These are phyloP conservation scores for Bombus balteatus DNA, from an alignment of 1,140 invertebrate species.

Conservation along the genomic window DNA sequence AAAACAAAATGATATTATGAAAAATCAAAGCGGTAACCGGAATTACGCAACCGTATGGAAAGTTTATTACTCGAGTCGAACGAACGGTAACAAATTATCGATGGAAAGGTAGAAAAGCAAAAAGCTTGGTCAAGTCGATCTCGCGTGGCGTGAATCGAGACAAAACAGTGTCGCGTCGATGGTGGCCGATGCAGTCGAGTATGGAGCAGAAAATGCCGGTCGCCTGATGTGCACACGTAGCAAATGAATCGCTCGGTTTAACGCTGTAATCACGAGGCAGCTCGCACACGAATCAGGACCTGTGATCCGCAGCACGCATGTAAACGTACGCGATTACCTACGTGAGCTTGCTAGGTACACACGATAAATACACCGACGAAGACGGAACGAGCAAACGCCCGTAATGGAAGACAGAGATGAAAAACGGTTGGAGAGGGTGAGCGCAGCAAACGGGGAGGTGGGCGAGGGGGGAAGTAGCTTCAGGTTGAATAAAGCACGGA, in stretches of 20 bases:
- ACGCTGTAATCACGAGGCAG: slow-evolving; percentile 73
- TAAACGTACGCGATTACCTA: slow-evolving; percentile 64
- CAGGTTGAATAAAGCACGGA: slow-evolving; percentile 28
- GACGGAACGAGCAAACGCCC: slow-evolving; percentile 25
- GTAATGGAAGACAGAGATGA: background rate
- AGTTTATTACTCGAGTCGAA: background rate
- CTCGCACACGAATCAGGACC: slow-evolving; percentile 68
- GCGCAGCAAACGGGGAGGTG: background rate
- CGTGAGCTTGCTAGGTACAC: slow-evolving; percentile 55
- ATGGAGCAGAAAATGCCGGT: slow-evolving; percentile 27
- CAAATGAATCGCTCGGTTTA: slow-evolving; percentile 72
- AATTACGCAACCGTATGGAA: background rate
- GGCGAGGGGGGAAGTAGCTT: background rate
- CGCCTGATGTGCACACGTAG: slow-evolving; percentile 59
- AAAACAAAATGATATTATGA: rapidly evolving
- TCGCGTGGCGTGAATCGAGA: background rate
- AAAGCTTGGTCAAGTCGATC: background rate
- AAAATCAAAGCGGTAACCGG: background rate
- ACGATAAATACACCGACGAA: slow-evolving; percentile 43
- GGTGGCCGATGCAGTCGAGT: background rate
- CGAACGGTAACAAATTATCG: background rate
- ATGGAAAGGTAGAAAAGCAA: background rate
- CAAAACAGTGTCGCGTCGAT: background rate
- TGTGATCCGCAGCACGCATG: slow-evolving; percentile 60
- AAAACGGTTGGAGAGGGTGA: background rate